Percentiles rank a stretch among this genome's conserved stretches.
phyloP scores from a whole-genome alignment of 2,113 vertebrate genomes.

The Tupaia tana region DNA sequence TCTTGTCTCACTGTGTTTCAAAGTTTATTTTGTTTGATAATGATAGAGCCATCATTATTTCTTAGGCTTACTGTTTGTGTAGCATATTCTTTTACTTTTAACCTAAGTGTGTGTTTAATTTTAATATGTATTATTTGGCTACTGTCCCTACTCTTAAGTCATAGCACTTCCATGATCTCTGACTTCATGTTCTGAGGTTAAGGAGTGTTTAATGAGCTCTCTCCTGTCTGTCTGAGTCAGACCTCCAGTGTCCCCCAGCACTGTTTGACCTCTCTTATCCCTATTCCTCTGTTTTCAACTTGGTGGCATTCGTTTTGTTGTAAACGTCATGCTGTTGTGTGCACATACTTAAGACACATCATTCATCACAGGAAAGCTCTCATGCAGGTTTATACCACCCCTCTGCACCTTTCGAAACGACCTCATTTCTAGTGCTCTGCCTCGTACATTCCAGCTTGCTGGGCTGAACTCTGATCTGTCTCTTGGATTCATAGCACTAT shows the following conservation, averaged over 20 bases:
- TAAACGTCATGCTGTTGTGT: background rate
- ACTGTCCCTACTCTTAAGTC: background rate
- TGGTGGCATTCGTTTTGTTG: background rate
- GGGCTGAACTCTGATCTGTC: background rate
- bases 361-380: background rate
- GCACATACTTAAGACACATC: background rate
- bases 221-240: background rate
- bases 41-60: background rate
- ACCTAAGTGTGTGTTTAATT: background rate
- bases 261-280: background rate
- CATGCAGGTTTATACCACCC: background rate
- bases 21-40: background rate
- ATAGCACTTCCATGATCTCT: background rate
- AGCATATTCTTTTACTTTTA: background rate
- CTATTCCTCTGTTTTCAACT: background rate
- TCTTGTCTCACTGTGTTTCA: background rate
- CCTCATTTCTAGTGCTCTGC: background rate
- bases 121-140: background rate
- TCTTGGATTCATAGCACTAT: background rate
- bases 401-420: background rate
- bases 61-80: background rate
- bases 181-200: background rate
- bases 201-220: background rate
- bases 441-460: background rate
- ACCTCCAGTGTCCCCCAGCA: rapidly evolving